Evolutionary conservation across 2,888 invertebrate genomes (phyloP), one percentile per base, ranked within the genome.

Genomic region (Cyclophora punctaria): DNA sequence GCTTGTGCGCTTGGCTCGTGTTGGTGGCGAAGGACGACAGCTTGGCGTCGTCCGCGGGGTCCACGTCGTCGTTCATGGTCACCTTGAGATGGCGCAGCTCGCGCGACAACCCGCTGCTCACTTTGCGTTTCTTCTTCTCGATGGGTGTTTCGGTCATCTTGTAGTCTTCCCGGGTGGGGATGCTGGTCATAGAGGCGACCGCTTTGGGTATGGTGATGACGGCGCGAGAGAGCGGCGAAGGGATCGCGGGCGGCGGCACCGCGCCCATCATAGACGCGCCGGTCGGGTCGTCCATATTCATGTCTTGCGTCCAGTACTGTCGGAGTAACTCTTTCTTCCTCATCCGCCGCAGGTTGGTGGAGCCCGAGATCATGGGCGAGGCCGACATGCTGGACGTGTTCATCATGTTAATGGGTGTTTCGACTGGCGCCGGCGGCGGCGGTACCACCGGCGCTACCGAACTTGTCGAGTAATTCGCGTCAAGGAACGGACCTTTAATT

Each of bases 141-240:
- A 91, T 86, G 41, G 91, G 91, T 1, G 91, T 90, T 49, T 94
- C 93, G 3, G 89, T 84, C 5, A 91, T 87, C 67, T 94, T 92
- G 69, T 96, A 95, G 70, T 96, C 96, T 59, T 96, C 95, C 60
- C 94, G 91, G 0, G 96, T 95, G 2, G 96, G 95, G 67, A 96
- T 95, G 55, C 93, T 93, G 1, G 95, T 94, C 93, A 96, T 96
- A 5, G 96, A 96, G 34, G 96, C 95, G 5, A 96, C 95, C 3
- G 96, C 96, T 78, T 96, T 96, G 0, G 96, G 96, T 67, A 96
- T 95, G 4, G 94, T 94, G 50, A 95, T 94, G 37, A 93, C 92
- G 3, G 93, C 93, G 47, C 95, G 92, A 55, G 90, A 91, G 4
- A 93, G 76, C 0, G 91, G 90, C 48, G 90, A 89, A 5, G 92